Evolutionary conservation across 2,888 invertebrate genomes (phyloP).

Genomic region (Apotomis turbidana): DNA sequence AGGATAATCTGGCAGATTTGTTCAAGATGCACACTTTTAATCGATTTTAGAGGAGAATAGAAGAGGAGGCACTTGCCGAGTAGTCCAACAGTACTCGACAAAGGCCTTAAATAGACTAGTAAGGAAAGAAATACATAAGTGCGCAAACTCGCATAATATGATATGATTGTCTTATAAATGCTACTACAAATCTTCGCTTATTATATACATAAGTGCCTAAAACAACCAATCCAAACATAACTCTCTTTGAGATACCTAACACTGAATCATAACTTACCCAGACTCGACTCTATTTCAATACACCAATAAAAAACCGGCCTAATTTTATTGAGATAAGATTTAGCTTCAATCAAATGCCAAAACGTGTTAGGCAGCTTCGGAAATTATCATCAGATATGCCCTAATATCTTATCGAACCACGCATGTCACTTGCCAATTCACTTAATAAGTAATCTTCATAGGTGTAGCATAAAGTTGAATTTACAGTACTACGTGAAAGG

Average conservation of each 20-base stretch:
- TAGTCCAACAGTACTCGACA: too few relatives aligned
- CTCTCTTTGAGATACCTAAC: constrained; percentile 1
- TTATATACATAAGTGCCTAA: background rate
- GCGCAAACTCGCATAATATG: too few relatives aligned
- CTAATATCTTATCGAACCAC: background rate
- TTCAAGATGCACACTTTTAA: too few relatives aligned
- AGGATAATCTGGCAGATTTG: too few relatives aligned
- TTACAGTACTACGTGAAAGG: background rate
- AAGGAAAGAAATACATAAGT: too few relatives aligned
- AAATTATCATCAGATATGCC: background rate
- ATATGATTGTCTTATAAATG: background rate
- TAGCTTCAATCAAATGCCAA: background rate
- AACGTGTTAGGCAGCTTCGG: background rate
- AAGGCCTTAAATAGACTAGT: too few relatives aligned
- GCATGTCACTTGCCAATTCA: background rate
- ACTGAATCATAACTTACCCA: background rate
- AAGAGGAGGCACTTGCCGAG: too few relatives aligned
- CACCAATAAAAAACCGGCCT: background rate
- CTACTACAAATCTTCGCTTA: background rate
- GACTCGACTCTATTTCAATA: background rate
- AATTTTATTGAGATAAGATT: constrained; percentile 1
- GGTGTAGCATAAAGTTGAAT: background rate
- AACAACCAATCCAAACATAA: constrained; percentile 14
- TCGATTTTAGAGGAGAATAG: too few relatives aligned
- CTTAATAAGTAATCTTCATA: background rate